Evolutionary conservation across 2,113 vertebrate genomes (phyloP).

Genomic region (Serilophus lunatus): DNA sequence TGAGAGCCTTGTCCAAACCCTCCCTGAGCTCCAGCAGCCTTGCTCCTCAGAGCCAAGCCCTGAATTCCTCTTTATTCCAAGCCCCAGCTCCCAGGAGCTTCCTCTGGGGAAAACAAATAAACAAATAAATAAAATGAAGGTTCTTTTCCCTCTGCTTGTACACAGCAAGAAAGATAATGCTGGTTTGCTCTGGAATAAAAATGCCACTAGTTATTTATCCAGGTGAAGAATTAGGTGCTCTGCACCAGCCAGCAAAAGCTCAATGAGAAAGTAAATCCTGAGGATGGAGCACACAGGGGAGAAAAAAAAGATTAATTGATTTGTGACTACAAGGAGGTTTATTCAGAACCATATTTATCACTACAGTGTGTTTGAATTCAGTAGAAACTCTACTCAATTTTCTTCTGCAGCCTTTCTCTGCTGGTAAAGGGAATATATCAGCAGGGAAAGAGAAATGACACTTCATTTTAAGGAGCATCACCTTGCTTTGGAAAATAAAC

Average conservation of each 20-base stretch:
- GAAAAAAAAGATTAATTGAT: conserved; percentile 64
- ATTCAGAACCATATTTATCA: conserved; percentile 71
- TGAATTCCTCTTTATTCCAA: not conserved
- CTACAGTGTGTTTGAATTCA: conserved; percentile 65
- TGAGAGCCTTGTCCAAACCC: not conserved
- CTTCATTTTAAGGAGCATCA: conserved; percentile 16
- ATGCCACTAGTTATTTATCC: conserved; percentile 61
- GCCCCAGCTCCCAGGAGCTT: not conserved
- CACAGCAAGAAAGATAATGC: conserved; percentile 55
- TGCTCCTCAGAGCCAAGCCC: not conserved
- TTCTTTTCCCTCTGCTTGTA: conserved; percentile 31
- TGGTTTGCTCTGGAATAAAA: conserved; percentile 53
- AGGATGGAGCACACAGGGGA: not conserved
- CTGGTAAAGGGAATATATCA: conserved; percentile 7
- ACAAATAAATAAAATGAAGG: conserved; percentile 1
- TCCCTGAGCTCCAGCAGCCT: not conserved
- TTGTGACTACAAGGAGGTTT: conserved; percentile 56
- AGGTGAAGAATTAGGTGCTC: conserved; percentile 51
- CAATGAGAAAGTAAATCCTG: conserved; percentile 59
- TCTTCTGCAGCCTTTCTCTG: conserved; percentile 39
- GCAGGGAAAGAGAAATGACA: conserved; percentile 38
- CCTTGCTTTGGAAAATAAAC: not conserved
- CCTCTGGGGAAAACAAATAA: not conserved
- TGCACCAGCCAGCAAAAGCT: conserved; percentile 14
- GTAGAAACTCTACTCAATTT: conserved; percentile 65